Evolutionary conservation across 2,113 vertebrate species (phyloP), one percentile per base, ranked within the genome.

Genomic region (Megaceryle maxima): DNA sequence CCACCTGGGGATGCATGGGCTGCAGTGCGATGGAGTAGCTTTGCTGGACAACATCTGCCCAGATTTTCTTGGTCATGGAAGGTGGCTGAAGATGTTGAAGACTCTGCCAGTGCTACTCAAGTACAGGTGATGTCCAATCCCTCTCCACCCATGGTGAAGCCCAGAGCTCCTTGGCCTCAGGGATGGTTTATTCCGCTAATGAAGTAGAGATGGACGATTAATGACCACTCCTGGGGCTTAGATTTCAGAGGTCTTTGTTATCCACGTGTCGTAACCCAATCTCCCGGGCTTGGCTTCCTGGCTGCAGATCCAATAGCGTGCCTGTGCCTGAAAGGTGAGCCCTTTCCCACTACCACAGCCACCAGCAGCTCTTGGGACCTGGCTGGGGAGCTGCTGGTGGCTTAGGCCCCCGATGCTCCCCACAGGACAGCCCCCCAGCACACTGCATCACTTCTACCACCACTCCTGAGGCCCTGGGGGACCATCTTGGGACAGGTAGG

Each of bases 291-390:
- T 93, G 94, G 83, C 94, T 96, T 95, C 96, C 82, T 14, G 2
- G 63, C 46, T 60, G 90, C 90, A 90, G 90, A 95, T 96, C 92
- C 28, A 26, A 81, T 97, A 88, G 91, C 91, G 1, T 1, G 2
- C 39, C 83, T 76, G 73, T 79, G 39, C 83, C 84, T 95, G 97
- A 96, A 97, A 97, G 57, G 79, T 92, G 97, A 97, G 66, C 59
- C 73, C 44, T 19, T 73, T 82, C 83, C 78, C 68, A 80, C 87
- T 67, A 20, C 51, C 56, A 9, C 48, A 29, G 83, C n/a, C 68
- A 57, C 35, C 11, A n/a, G 68, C 67, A 63, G 59, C 66, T 0
- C 1, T 57, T 3, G 11, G 48, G 35, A 92, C 19, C 75, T 33
- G 53, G 3, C 13, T 57, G 33, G 48, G 69, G 35, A 69, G 16